Evolutionary conservation across 2,797 vertebrate genomes (phyloP).

Genomic region (Gastrophryne carolinensis): DNA sequence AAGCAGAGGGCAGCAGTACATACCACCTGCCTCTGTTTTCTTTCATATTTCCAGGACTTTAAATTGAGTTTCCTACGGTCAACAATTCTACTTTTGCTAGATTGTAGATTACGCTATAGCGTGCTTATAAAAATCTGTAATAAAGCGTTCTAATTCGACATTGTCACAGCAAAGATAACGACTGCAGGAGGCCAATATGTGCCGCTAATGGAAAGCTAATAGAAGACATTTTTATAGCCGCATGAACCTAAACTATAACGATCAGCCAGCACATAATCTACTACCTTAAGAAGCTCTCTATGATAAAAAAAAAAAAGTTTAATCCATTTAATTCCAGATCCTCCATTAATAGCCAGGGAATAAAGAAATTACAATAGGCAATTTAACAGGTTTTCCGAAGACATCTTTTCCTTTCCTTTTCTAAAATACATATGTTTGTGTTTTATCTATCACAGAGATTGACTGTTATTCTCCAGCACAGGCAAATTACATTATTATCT

Average conservation of each 20-base stretch:
- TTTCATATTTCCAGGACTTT: too few relatives aligned
- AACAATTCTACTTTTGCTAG: background rate
- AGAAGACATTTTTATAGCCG: background rate
- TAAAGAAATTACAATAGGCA: background rate
- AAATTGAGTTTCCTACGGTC: too few relatives aligned
- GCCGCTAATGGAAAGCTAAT: conserved; percentile 25
- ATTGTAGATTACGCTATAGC: background rate
- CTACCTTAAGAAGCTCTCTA: background rate
- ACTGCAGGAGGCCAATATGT: background rate
- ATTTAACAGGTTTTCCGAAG: background rate
- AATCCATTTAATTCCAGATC: conserved; percentile 1
- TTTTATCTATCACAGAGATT: conserved; percentile 55
- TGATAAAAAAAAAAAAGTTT: too few relatives aligned
- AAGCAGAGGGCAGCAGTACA: background rate
- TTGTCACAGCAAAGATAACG: background rate
- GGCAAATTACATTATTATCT: conserved; percentile 62
- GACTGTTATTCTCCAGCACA: conserved; percentile 58
- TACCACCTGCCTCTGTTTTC: too few relatives aligned
- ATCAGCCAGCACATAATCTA: conserved; percentile 1
- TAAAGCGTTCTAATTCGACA: background rate
- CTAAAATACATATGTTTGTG: conserved; percentile 55
- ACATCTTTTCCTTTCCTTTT: conserved; percentile 5
- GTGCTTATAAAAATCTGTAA: background rate
- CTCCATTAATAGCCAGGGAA: background rate
- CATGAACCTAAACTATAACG: background rate